Conservation (phyloP, 2,113 vertebrate genomes). For the Microcebus ravelobensis region DNA sequence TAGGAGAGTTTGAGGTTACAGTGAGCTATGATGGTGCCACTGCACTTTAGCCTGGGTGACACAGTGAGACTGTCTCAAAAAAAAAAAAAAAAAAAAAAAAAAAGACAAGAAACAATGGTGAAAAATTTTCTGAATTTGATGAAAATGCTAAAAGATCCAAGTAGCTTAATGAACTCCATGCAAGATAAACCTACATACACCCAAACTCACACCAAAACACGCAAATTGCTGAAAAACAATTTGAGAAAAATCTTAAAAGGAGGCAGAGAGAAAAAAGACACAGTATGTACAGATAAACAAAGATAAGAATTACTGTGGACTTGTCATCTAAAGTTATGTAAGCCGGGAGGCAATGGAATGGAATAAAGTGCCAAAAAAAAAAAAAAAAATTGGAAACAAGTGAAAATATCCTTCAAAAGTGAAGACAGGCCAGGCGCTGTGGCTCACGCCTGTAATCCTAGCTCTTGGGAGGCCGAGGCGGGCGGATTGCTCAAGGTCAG, state of each 20-base stretch:
- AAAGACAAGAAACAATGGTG: neutral
- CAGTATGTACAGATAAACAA: neutral
- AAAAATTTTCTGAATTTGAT: neutral
- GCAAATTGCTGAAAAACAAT: neutral
- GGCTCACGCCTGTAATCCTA: too few species aligned
- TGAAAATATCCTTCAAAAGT: neutral
- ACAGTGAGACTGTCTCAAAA: neutral
- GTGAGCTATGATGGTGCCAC: neutral
- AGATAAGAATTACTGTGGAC: neutral
- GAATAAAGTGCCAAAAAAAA: neutral
- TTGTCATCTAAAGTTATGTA: neutral
- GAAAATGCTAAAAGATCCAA: neutral
- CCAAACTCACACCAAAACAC: neutral
- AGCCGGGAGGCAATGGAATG: neutral
- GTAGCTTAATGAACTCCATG: neutral
- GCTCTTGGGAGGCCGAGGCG: too few species aligned
- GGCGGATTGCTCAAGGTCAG: too few species aligned
- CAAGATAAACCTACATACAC: neutral
- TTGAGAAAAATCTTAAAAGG: neutral
- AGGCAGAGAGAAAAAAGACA: neutral
- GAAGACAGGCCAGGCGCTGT: too few species aligned
- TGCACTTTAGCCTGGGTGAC: neutral
- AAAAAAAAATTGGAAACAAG: neutral
- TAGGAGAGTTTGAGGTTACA: neutral
- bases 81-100: neutral